Base-by-base conservation (phyloP, 1,140 invertebrate genomes). In the Zaprionus inermis region DNA sequence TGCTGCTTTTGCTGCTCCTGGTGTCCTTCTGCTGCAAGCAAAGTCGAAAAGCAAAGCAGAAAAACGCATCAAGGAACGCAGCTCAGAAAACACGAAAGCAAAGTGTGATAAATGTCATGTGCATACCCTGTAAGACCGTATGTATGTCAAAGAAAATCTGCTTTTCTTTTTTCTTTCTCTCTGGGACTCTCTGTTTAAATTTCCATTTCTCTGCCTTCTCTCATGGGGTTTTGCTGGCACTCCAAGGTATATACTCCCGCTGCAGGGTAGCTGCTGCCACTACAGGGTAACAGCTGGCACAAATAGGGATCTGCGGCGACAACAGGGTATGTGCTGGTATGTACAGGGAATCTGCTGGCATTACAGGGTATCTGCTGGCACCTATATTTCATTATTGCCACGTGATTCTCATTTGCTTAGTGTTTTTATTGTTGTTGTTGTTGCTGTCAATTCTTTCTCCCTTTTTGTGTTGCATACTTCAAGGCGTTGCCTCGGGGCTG, bases 91-190 rank as follows among this genome's bases (percentile, higher is more conserved):
- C 32, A 60, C 66, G 46, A 70, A 46, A 70, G 18, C 24, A 65
- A 71, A 72, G 68, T 78, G 83, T 88, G 83, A 86, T 69, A 86
- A 82, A 73, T 82, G 56, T 76, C 30, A 57, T 73, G 32, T 14
- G 28, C 10, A 61, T 34, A 61, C 57, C 51, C 38, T 30, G 30
- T 20, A 61, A 3, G 20, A 7, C 1, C 9, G 9, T 16, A 46
- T 46, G 2, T 3, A 7, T 18, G 16, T 2, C 44, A 5, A 11
- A 36, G 11, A 0, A 5, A 38, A 38, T 12, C 11, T 14, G 14
- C 0, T 14, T 38, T 14, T 38, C 1, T 7, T 38, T 0, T 6
- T n/a, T n/a, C 5, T 14, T 5, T 38, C 4, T 24, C 22, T 24
- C n/a, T n/a, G n/a, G n/a, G n/a, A n/a, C n/a, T n/a, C n/a, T n/a